Conservation (phyloP, 23 tunicate species). For the Halocynthia roretzi region DNA sequence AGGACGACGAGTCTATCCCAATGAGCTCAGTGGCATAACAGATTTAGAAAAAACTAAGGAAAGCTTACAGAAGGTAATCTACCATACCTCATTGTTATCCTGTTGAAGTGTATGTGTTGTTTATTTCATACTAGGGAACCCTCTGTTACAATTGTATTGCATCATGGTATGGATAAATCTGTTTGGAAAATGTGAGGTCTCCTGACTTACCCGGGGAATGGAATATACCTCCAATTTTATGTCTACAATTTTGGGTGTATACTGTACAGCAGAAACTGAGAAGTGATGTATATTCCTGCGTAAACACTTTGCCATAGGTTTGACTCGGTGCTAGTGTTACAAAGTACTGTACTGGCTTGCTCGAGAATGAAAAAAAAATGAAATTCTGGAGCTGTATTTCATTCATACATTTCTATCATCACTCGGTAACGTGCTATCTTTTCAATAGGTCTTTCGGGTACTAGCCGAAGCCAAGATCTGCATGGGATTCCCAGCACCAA, state of each 20-base stretch:
- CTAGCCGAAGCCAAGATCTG: constrained; percentile 53
- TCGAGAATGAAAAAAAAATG: too few relatives aligned
- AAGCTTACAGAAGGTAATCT: constrained; percentile 46
- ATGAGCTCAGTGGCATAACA: constrained; percentile 57
- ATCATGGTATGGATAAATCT: neutral
- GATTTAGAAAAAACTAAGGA: constrained; percentile 35
- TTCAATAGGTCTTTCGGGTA: constrained; percentile 46
- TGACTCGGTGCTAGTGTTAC: neutral
- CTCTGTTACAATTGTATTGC: neutral
- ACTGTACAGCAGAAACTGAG: too few relatives aligned
- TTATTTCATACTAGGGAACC: neutral
- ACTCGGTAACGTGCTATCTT: neutral
- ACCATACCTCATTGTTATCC: neutral
- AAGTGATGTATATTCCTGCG: too few relatives aligned
- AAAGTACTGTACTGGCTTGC: neutral
- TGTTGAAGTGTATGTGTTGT: neutral
- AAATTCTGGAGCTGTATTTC: too few relatives aligned
- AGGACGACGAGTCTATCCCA: constrained; percentile 62
- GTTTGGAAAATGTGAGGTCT: too few relatives aligned
- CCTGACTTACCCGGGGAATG: too few relatives aligned
- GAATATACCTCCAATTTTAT: too few relatives aligned
- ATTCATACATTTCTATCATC: too few relatives aligned
- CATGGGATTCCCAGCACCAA: constrained; percentile 70
- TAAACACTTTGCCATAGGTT: too few relatives aligned
- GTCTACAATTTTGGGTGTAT: too few relatives aligned